Conservation (phyloP, 2,888 invertebrate genomes). For the Epinotia nisella region DNA sequence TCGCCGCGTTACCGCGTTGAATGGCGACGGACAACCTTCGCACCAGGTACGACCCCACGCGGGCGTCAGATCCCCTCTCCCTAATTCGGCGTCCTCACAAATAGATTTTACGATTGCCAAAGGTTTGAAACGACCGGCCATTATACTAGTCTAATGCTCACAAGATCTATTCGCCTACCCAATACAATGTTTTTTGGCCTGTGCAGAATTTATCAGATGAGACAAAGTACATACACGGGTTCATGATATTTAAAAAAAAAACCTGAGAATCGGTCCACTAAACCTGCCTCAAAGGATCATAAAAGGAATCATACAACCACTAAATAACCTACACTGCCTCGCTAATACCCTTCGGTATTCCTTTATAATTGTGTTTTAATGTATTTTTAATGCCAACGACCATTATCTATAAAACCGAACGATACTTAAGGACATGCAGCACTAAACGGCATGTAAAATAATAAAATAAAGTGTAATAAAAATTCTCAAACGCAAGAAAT, state of each 20-base stretch:
- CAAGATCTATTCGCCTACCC: background rate
- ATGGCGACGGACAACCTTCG: no score
- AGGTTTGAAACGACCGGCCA: no score
- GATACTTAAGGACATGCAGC: constrained; percentile 9
- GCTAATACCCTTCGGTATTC: constrained; percentile 10
- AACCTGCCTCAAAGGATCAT: constrained; percentile 4
- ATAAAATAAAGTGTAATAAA: constrained; percentile 6
- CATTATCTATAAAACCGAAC: constrained; percentile 22
- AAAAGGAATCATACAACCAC: constrained; percentile 8
- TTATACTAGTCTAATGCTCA: background rate
- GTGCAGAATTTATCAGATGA: background rate
- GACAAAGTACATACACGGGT: no score
- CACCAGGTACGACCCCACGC: no score
- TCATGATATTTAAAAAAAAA: background rate
- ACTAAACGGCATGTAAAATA: constrained; percentile 4
- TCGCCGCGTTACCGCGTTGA: no score
- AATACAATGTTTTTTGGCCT: background rate
- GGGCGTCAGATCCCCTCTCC: no score
- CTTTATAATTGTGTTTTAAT: constrained; percentile 36
- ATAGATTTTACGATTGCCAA: no score
- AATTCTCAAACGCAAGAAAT: background rate
- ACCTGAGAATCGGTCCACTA: background rate
- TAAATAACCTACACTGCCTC: constrained; percentile 10
- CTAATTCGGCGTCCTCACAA: no score
- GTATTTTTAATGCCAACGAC: constrained; percentile 31